Evolutionary conservation across 2,113 vertebrate species (phyloP).

Genomic region (Chaetorhynchus papuensis): DNA sequence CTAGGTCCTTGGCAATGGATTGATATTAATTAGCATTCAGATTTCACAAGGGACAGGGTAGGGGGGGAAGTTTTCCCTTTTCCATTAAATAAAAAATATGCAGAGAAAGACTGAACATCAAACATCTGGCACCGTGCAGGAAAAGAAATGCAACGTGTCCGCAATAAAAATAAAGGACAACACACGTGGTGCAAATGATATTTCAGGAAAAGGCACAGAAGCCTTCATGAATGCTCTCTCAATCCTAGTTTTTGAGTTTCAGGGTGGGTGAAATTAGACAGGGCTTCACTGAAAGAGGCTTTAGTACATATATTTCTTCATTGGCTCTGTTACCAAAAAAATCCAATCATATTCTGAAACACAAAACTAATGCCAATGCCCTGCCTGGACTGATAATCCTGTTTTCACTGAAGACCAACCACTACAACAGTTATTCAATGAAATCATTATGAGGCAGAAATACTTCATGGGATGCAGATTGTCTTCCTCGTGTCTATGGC

Average conservation of each 20-base stretch:
- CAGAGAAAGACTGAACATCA: neutral
- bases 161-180: neutral
- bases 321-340: slow-evolving; percentile 10
- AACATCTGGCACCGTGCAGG: neutral
- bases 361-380: slow-evolving; percentile 15
- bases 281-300: neutral
- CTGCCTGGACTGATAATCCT: slow-evolving; percentile 1
- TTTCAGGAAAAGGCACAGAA: neutral
- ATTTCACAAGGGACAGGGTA: neutral
- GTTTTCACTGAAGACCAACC: neutral
- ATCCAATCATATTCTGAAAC: neutral
- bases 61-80: neutral
- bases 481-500: slow-evolving; percentile 14
- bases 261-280: neutral
- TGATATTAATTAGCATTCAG: neutral
- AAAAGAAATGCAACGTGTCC: neutral
- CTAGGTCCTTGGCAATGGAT: neutral
- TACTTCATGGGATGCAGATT: neutral
- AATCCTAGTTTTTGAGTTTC: neutral
- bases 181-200: neutral
- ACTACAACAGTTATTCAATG: neutral
- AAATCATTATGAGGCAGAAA: slow-evolving; percentile 6
- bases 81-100: neutral
- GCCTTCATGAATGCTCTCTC: neutral
- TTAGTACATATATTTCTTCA: neutral